phyloP scores from a whole-genome alignment of 2,888 invertebrate genomes.

The Drosophila koepferae region DNA sequence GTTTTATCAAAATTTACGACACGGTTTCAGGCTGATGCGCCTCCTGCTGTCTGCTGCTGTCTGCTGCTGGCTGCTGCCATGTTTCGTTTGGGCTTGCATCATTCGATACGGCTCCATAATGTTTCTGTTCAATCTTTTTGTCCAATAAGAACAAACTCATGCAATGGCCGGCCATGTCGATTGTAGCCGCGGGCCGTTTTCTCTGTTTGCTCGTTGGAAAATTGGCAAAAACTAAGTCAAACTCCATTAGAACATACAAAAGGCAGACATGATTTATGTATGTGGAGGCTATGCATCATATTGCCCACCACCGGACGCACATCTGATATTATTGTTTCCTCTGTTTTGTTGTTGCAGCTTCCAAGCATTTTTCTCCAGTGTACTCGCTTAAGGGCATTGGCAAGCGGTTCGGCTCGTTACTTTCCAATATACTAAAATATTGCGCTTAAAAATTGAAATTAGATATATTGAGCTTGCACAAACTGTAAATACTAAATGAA shows the following conservation, averaged over 20 bases:
- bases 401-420: constrained; percentile 3
- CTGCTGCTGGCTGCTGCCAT: constrained; percentile 10
- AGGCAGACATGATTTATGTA: constrained; percentile 67
- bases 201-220: constrained; percentile 48
- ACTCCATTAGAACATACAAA: constrained; percentile 62
- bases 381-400: constrained; percentile 4
- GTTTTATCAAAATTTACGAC: constrained; percentile 71
- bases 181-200: constrained; percentile 60
- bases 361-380: constrained; percentile 6
- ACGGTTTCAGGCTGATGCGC: constrained; percentile 8
- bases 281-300: constrained; percentile 62
- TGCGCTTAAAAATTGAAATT: constrained; percentile 19
- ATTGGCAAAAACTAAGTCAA: constrained; percentile 64
- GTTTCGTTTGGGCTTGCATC: constrained; percentile 33
- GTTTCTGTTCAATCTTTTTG: constrained; percentile 27
- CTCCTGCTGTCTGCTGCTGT: constrained; percentile 10
- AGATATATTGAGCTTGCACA: not conserved
- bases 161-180: constrained; percentile 50
- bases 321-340: constrained; percentile 22
- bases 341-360: constrained; percentile 8
- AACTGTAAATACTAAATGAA: not conserved
- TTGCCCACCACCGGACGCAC: constrained; percentile 22
- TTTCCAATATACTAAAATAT: constrained; percentile 20
- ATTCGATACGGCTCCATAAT: constrained; percentile 25
- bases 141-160: constrained; percentile 57